Conservation (phyloP, 2,888 invertebrate genomes). For the Apodemia zela region DNA sequence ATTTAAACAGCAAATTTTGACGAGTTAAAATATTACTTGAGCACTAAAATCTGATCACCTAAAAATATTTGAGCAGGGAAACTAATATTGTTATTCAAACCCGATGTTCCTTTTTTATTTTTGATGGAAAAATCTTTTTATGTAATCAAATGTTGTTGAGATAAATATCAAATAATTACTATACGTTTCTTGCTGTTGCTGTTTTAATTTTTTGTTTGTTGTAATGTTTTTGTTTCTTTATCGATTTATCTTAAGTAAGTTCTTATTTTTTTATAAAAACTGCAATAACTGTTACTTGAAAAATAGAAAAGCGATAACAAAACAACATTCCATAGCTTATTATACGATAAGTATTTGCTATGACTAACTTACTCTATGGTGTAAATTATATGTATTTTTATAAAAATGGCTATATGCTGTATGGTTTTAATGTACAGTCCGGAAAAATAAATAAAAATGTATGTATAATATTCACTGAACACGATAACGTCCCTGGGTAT, state of each 20-base stretch:
- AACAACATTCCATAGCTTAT: background rate
- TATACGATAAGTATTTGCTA: background rate
- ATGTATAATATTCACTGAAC: background rate
- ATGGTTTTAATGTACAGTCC: background rate
- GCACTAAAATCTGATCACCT: too few relatives aligned
- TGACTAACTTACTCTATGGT: constrained; percentile 7
- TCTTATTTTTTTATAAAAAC: background rate
- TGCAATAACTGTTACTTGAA: too few relatives aligned
- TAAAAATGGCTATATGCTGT: background rate
- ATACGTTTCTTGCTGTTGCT: background rate
- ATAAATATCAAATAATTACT: background rate
- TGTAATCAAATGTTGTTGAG: background rate
- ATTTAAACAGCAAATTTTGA: too few relatives aligned
- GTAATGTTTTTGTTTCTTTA: background rate
- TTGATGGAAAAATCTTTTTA: background rate
- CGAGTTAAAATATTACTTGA: too few relatives aligned
- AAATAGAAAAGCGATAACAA: background rate
- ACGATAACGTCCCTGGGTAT: background rate
- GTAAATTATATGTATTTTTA: background rate
- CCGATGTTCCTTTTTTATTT: background rate
- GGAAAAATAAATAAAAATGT: background rate
- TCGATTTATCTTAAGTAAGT: background rate
- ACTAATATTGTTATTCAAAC: too few relatives aligned
- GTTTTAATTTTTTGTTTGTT: too few relatives aligned
- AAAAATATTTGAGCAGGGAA: too few relatives aligned